Evolutionary conservation across 2,797 vertebrate genomes (phyloP).

Genomic region (Xiphorhynchus erythropygius): DNA sequence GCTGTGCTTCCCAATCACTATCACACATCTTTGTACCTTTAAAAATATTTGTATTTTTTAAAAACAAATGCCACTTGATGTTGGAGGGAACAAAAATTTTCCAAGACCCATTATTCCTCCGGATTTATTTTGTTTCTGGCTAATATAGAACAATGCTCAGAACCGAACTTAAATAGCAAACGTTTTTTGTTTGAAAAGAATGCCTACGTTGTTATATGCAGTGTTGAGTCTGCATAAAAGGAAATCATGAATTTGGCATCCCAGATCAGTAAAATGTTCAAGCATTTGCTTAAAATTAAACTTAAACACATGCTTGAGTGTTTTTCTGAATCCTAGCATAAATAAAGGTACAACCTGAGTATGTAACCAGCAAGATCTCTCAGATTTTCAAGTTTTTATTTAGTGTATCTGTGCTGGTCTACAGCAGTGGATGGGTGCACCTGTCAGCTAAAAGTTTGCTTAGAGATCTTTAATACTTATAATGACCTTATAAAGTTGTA

Average conservation of each 20-base stretch:
- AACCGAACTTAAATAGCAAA: not conserved
- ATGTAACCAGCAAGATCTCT: not conserved
- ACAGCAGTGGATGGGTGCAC: not conserved
- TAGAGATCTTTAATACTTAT: not conserved
- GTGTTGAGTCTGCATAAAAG: conserved; percentile 9
- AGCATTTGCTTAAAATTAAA: not conserved
- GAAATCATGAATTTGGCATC: conserved; percentile 8
- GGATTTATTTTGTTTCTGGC: conserved; percentile 30
- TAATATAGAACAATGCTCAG: conserved; percentile 17
- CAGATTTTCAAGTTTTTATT: not conserved
- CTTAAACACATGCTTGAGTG: not conserved
- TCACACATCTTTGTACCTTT: conserved; percentile 18
- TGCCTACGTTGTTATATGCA: conserved; percentile 9
- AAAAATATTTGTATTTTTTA: not conserved
- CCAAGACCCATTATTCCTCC: conserved; percentile 32
- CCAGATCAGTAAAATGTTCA: not conserved
- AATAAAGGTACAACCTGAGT: not conserved
- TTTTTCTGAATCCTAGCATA: not conserved
- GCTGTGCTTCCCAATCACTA: not conserved
- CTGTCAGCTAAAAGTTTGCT: not conserved
- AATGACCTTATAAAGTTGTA: not conserved
- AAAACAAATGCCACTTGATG: conserved; percentile 17
- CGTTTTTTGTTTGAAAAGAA: conserved; percentile 49
- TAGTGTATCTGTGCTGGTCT: not conserved
- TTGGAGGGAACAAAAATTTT: conserved; percentile 42